These are phyloP conservation scores for Euphydryas editha DNA, from an alignment of 2,888 invertebrate genomes.

Conservation along the genomic window DNA sequence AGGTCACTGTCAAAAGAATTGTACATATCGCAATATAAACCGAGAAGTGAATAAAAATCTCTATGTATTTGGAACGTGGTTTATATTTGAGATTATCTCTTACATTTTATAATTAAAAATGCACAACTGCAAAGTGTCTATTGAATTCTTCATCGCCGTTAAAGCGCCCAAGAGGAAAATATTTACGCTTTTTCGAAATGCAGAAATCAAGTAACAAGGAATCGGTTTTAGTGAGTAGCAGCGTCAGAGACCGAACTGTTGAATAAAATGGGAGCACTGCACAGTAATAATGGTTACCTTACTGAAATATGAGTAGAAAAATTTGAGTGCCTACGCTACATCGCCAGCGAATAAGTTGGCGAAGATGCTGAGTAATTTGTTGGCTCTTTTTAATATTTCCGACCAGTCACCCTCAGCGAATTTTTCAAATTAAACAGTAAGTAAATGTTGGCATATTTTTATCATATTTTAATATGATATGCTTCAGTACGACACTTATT, in stretches of 20 bases:
- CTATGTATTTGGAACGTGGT: neutral
- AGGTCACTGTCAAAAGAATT: conserved; percentile 51
- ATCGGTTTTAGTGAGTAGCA: conserved; percentile 79
- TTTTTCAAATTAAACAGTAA: conserved; percentile 13
- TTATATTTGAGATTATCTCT: conserved; percentile 26
- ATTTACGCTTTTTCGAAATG: conserved; percentile 82
- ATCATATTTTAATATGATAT: too few species aligned
- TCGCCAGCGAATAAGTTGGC: conserved; percentile 47
- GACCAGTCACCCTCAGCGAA: conserved; percentile 9
- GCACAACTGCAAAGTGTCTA: conserved; percentile 64
- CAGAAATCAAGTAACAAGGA: conserved; percentile 83
- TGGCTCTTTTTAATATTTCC: conserved; percentile 38
- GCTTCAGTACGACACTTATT: too few species aligned
- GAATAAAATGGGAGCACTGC: conserved; percentile 73
- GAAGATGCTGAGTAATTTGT: conserved; percentile 50
- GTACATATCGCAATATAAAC: conserved; percentile 45
- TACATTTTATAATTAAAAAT: conserved; percentile 63
- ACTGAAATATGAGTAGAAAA: conserved; percentile 63
- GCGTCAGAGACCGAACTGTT: conserved; percentile 69
- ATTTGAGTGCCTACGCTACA: conserved; percentile 53
- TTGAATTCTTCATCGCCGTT: conserved; percentile 72
- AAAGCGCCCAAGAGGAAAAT: conserved; percentile 80
- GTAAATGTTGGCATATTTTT: neutral
- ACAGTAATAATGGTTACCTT: conserved; percentile 73
- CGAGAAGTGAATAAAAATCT: conserved; percentile 40